phyloP scores from a whole-genome alignment of 2,113 vertebrate genomes.

The Onychostruthus taczanowskii region DNA sequence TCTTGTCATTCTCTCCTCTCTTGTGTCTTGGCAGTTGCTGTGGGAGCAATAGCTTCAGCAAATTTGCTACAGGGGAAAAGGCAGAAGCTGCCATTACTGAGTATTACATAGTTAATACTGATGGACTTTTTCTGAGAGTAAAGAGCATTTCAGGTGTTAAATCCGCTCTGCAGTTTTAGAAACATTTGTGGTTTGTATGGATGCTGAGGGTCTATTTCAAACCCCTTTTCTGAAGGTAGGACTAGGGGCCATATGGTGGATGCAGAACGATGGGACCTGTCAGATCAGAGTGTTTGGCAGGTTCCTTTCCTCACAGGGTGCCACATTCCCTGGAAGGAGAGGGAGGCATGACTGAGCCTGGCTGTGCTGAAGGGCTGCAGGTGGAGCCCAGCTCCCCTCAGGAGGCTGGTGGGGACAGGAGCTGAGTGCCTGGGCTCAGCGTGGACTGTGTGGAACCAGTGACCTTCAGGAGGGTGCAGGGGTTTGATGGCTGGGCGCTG shows the following conservation, averaged over 20 bases:
- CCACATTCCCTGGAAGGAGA: background rate
- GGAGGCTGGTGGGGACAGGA: background rate
- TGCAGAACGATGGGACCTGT: background rate
- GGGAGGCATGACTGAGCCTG: rapidly evolving
- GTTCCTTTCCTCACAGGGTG: background rate
- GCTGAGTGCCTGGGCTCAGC: background rate
- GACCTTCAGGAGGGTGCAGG: background rate
- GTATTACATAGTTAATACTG: background rate
- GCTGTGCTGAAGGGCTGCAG: background rate
- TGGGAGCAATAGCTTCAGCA: background rate
- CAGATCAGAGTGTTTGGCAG: background rate
- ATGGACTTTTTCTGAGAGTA: background rate
- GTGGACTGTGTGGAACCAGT: rapidly evolving
- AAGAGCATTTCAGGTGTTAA: background rate
- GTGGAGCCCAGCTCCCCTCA: background rate
- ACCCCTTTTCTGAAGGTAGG: background rate
- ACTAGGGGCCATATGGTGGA: background rate
- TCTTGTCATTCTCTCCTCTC: background rate
- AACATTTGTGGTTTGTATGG: background rate
- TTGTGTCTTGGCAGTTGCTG: background rate
- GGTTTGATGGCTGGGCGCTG: background rate
- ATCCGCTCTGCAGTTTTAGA: background rate
- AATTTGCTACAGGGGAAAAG: background rate
- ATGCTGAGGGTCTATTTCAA: background rate
- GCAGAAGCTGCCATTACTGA: background rate